Evolutionary conservation across 2,888 invertebrate species (phyloP).

Genomic region (Antheraea yamamai): DNA sequence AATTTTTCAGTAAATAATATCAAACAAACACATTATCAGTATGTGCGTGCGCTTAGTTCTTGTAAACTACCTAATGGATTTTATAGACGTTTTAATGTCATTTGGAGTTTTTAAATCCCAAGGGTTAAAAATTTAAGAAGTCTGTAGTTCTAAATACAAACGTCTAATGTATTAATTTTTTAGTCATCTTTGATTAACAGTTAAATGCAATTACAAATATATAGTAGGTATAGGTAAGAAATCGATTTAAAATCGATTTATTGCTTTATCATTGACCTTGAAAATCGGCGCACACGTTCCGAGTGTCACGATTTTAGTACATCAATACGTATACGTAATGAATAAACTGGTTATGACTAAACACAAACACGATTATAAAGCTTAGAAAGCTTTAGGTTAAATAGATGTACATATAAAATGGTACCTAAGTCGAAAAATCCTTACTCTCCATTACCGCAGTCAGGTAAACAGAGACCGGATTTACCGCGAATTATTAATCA

Average conservation of each 20-base stretch:
- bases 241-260: slow-evolving; percentile 32
- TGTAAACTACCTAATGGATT: too few species aligned
- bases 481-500: too few species aligned
- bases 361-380: background rate
- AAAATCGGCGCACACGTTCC: slow-evolving; percentile 35
- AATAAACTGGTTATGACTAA: slow-evolving; percentile 30
- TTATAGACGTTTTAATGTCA: too few species aligned
- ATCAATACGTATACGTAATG: slow-evolving; percentile 31
- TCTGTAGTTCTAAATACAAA: background rate
- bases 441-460: too few species aligned
- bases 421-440: too few species aligned
- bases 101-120: too few species aligned
- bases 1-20: background rate
- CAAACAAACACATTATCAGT: too few species aligned
- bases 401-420: too few species aligned
- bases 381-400: background rate
- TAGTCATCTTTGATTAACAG: slow-evolving; percentile 5
- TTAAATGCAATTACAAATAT: background rate
- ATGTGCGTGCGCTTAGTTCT: too few species aligned
- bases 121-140: too few species aligned
- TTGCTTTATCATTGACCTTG: slow-evolving; percentile 53
- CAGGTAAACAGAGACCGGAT: too few species aligned
- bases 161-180: background rate
- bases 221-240: slow-evolving; percentile 24
- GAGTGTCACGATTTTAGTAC: slow-evolving; percentile 44